These are phyloP conservation scores for Gorsachius magnificus DNA, from an alignment of 2,797 vertebrate genomes.

Conservation along the genomic window DNA sequence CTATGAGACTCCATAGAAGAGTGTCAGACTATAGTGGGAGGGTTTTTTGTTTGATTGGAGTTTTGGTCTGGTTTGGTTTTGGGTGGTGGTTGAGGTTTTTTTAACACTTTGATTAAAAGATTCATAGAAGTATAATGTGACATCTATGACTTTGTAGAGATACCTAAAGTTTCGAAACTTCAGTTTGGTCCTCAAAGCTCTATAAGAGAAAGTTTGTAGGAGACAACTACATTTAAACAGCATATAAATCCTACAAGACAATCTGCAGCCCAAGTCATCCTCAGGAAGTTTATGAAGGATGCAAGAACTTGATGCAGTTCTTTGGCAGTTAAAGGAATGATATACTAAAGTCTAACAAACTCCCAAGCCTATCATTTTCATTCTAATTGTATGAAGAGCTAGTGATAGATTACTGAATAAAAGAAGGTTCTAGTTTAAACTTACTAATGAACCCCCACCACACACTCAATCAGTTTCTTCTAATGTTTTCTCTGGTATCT, in stretches of 20 bases:
- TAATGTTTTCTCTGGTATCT: background rate
- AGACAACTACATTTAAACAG: background rate
- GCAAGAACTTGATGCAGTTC: background rate
- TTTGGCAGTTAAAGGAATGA: background rate
- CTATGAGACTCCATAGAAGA: background rate
- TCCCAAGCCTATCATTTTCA: background rate
- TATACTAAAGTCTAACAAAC: background rate
- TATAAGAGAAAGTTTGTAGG: background rate
- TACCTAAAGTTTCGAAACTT: background rate
- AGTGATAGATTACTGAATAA: background rate
- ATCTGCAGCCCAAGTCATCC: background rate
- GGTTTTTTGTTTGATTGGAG: background rate
- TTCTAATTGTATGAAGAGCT: background rate
- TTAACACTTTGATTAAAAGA: background rate
- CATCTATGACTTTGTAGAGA: background rate
- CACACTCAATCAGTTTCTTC: background rate
- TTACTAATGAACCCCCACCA: background rate
- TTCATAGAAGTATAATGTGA: background rate
- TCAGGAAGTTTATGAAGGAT: background rate
- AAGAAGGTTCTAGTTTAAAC: background rate
- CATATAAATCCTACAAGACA: background rate
- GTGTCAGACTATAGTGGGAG: background rate
- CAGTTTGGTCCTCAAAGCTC: background rate
- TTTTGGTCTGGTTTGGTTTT: background rate
- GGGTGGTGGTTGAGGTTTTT: background rate